Conservation (phyloP, 2,113 vertebrate species). For the Macaca fascicularis region T2T-MFA8v1.1 NC_088394.1:47082501-47083000, state of each 20-base stretch:
- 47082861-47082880: neutral
- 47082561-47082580: neutral
- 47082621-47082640: rapidly evolving
- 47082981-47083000: neutral
- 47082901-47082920: neutral
- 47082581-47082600: neutral
- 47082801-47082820: rapidly evolving
- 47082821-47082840: neutral
- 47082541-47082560: neutral
- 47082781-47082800: rapidly evolving
- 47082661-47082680: rapidly evolving
- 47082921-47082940: neutral
- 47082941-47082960: neutral
- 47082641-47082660: neutral
- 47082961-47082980: neutral
- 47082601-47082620: neutral
- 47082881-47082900: neutral
- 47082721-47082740: neutral
- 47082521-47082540: neutral
- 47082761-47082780: neutral
- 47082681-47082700: neutral
- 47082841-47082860: neutral
- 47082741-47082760: neutral
- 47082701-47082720: neutral
- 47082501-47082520: too few species aligned